Evolutionary conservation across 2,113 vertebrate genomes (phyloP), one percentile per base, ranked within the genome.

Genomic region (Cinclus cinclus): DNA sequence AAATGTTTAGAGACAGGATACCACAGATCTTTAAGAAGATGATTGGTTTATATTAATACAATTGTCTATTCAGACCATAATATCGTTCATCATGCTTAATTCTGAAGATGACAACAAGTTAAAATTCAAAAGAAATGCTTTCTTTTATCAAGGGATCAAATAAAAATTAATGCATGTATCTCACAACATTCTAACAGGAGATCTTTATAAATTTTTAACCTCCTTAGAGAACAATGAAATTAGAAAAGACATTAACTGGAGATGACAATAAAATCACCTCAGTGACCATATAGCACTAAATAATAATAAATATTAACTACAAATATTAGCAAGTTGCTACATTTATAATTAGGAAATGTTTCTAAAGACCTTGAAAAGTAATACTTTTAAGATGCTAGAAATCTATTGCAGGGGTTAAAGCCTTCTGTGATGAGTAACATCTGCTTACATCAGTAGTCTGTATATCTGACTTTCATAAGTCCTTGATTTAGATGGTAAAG

Each of bases 381-480:
- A 68, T 7, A 77, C 5, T 74, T 84, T 17, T 23, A 52, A 41
- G n/a, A 73, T 67, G 15, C 37, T 64, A 78, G 31, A 85, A 90
- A 89, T 67, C 31, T 37, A 22, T 35, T 39, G 9, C 20, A 71
- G 31, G 47, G 3, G 7, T 56, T 84, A 55, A 87, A 75, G 17
- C 41, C 9, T 84, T 76, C 55, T 50, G 10, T 49, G 20, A 42
- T 42, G 15, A 81, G 35, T 88, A 89, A 15, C 20, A 25, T 91
- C 86, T 91, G 23, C 56, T 94, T 87, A 73, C 33, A 89, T 69
- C 35, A 70, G 16, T 82, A 82, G 7, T 56, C 30, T 42, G 7
- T 58, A 64, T 52, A 73, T 46, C 39, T 94, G 91, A 92, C 91
- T 94, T 95, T 62, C 30, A 19, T 50, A 74, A 83, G 90, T 84